These are phyloP conservation scores for Caenorhabditis sp. DNA, from an alignment of 2,888 invertebrate species.

Conservation along the genomic window DNA sequence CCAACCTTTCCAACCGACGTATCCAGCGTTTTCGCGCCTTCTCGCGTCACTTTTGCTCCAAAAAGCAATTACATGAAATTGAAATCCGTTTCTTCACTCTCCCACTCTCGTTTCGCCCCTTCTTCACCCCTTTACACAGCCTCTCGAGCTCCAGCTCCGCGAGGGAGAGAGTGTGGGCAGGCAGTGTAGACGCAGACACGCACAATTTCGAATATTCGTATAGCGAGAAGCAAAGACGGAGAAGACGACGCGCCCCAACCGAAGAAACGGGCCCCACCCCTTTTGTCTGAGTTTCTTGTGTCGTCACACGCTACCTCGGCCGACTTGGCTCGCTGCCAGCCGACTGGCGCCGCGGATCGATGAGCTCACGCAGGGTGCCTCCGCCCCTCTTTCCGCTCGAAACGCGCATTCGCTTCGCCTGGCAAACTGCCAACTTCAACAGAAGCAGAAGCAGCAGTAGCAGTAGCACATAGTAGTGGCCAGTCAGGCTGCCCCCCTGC, in stretches of 20 bases:
- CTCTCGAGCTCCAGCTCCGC: conserved; percentile 3
- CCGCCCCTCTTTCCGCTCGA: conserved; percentile 45
- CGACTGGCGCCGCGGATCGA: conserved; percentile 50
- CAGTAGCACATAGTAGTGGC: no score
- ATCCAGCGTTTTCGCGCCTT: conserved; percentile 1
- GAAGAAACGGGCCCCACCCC: background rate
- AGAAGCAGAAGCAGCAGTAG: conserved; percentile 5
- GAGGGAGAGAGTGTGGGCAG: background rate
- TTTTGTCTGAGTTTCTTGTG: conserved; percentile 2
- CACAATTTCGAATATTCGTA: conserved; percentile 48
- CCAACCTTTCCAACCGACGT: conserved; percentile 9
- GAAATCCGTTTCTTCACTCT: conserved; percentile 41
- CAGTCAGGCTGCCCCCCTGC: no score
- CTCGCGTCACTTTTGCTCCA: conserved; percentile 47
- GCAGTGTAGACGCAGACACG: conserved; percentile 2
- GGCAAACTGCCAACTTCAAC: conserved; percentile 49
- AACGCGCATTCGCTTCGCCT: conserved; percentile 21
- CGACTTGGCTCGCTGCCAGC: conserved; percentile 51
- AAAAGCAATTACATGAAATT: conserved; percentile 55
- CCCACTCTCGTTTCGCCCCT: conserved; percentile 8
- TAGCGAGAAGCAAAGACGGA: conserved; percentile 23
- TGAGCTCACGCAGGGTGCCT: conserved; percentile 9
- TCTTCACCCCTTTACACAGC: background rate
- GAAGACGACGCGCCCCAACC: conserved; percentile 7
- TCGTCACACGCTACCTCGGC: background rate